A percentile compares a stretch with the other conserved stretches of the same genome.
Conservation (phyloP, 2,797 vertebrate genomes). For the Phrynocephalus guinanensis region DNA sequence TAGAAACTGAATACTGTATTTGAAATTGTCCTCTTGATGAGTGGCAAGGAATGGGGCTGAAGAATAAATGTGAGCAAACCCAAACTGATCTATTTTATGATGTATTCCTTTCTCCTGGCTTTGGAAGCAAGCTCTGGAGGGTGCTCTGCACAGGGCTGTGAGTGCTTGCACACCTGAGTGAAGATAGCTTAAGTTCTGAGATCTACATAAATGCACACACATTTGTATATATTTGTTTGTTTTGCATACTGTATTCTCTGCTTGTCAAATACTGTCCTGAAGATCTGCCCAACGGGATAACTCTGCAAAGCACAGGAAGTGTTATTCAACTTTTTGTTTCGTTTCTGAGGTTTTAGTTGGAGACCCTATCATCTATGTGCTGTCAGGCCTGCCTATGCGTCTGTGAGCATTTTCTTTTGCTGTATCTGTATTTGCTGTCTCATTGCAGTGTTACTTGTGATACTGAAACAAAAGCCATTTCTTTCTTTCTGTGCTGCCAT, state of each 20-base stretch:
- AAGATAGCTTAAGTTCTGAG: neutral
- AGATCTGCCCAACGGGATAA: neutral
- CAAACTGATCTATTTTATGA: constrained; percentile 15
- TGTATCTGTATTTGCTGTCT: constrained; percentile 30
- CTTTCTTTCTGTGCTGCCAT: neutral
- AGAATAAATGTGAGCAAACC: neutral
- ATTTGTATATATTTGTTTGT: neutral
- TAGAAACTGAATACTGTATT: neutral
- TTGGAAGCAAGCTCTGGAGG: neutral
- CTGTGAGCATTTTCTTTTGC: constrained; percentile 4
- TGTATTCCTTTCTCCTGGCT: constrained; percentile 13
- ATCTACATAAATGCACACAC: neutral
- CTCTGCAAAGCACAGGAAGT: neutral
- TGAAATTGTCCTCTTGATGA: constrained; percentile 25
- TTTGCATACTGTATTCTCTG: neutral
- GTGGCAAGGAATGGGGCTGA: neutral
- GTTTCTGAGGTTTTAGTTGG: neutral
- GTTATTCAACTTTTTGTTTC: neutral
- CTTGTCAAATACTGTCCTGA: neutral
- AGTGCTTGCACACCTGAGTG: neutral
- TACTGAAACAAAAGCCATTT: neutral
- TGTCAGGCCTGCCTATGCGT: constrained; percentile 23
- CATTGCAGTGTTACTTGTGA: neutral
- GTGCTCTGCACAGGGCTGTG: neutral
- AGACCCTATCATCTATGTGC: neutral